phyloP scores from a whole-genome alignment of 2,888 invertebrate genomes.

The Drosophila siamana region DNA sequence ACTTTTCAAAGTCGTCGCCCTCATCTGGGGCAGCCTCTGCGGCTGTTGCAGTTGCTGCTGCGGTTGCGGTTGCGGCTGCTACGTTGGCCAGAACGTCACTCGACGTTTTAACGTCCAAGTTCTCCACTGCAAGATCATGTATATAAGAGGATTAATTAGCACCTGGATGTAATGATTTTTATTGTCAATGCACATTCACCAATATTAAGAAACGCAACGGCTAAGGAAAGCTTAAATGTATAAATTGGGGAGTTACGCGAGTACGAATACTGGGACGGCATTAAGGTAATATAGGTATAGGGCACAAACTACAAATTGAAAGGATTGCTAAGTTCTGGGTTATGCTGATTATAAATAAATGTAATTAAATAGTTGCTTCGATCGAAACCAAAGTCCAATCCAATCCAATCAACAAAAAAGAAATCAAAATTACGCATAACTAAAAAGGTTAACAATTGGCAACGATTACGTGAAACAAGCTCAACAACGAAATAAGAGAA shows the following conservation, averaged over 20 bases:
- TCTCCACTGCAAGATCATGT: slow-evolving; percentile 80
- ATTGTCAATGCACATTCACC: slow-evolving; percentile 1
- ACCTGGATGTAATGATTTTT: neutral
- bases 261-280: slow-evolving; percentile 8
- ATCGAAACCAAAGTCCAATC: neutral
- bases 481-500: slow-evolving; percentile 44
- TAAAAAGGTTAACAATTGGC: slow-evolving; percentile 18
- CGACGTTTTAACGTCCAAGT: slow-evolving; percentile 77
- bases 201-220: slow-evolving; percentile 52
- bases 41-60: neutral
- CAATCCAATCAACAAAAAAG: slow-evolving; percentile 15
- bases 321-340: slow-evolving; percentile 38
- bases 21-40: slow-evolving; percentile 64
- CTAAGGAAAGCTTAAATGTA: slow-evolving; percentile 30
- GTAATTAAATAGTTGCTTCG: neutral
- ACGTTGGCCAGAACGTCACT: slow-evolving; percentile 60
- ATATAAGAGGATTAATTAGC: slow-evolving; percentile 15
- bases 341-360: slow-evolving; percentile 24
- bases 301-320: slow-evolving; percentile 34
- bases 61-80: slow-evolving; percentile 5
- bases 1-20: slow-evolving; percentile 90
- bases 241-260: slow-evolving; percentile 24
- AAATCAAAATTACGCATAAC: slow-evolving; percentile 16
- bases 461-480: slow-evolving; percentile 46
- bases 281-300: neutral